Percentiles rank a stretch among this genome's conserved stretches.
phyloP scores from a whole-genome alignment of 2,888 invertebrate species.

The Creontiades dilutus region DNA sequence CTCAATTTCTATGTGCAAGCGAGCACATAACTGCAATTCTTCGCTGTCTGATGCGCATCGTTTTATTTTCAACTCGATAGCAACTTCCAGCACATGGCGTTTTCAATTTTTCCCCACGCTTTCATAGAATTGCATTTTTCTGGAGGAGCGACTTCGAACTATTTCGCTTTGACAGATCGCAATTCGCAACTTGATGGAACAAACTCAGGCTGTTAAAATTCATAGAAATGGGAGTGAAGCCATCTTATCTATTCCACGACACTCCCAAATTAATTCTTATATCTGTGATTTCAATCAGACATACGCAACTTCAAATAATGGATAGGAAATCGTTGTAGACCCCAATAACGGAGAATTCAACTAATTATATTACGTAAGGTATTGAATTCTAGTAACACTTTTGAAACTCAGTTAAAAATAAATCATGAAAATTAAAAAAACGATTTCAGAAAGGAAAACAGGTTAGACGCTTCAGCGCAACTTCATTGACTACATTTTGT shows the following conservation, averaged over 20 bases:
- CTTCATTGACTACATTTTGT: neutral
- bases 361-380: neutral
- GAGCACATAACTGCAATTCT: too few species aligned
- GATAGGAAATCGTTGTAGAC: neutral
- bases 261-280: neutral
- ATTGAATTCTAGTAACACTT: neutral
- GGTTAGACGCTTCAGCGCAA: slow-evolving; percentile 14
- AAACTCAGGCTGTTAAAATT: neutral
- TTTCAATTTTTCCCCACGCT: too few species aligned
- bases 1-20: too few species aligned
- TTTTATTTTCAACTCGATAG: too few species aligned
- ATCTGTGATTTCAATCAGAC: neutral
- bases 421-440: neutral
- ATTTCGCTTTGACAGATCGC: neutral
- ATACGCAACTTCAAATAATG: neutral
- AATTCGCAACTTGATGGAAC: neutral
- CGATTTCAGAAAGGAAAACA: slow-evolving; percentile 7
- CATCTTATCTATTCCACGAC: neutral
- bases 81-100: too few species aligned
- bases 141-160: too few species aligned
- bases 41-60: too few species aligned
- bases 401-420: slow-evolving; percentile 6
- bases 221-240: neutral
- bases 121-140: too few species aligned
- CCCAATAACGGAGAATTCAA: neutral